Evolutionary conservation across 2,113 vertebrate species (phyloP).

Genomic region (Elgaria multicarinata): DNA sequence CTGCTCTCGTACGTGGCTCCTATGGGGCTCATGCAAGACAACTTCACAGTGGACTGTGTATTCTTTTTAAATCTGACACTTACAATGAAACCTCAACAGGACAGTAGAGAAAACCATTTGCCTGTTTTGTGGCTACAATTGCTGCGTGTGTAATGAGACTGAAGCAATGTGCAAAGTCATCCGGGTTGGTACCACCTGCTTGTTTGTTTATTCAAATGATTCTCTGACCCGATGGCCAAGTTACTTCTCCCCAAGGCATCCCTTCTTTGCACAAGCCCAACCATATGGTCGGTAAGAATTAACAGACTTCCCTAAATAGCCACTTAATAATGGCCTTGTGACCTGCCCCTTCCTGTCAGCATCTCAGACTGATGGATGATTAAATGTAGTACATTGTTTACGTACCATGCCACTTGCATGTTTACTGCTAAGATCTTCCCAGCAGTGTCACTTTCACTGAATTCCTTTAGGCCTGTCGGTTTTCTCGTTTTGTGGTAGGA

Average conservation of each 20-base stretch:
- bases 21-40: background rate
- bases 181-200: slow-evolving; percentile 79
- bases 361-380: background rate
- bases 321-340: background rate
- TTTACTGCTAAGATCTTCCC: slow-evolving; percentile 2
- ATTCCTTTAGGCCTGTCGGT: background rate
- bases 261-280: slow-evolving; percentile 45
- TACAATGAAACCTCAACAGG: background rate
- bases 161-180: slow-evolving; percentile 79
- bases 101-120: slow-evolving; percentile 5
- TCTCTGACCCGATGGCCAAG: slow-evolving; percentile 86
- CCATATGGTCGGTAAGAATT: slow-evolving; percentile 23
- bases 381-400: slow-evolving; percentile 14
- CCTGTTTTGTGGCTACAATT: accelerated
- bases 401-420: background rate
- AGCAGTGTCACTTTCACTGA: background rate
- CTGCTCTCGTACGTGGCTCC: too few species aligned
- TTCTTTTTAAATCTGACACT: background rate
- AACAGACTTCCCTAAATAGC: slow-evolving; percentile 70
- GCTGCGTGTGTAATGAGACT: slow-evolving; percentile 70
- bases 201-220: slow-evolving; percentile 71
- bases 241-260: slow-evolving; percentile 73
- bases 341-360: background rate
- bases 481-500: background rate
- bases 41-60: background rate